Percentiles rank a stretch among this genome's conserved stretches.
phyloP scores from a whole-genome alignment of 2,888 invertebrate species.

The Plebejus melissa region DNA sequence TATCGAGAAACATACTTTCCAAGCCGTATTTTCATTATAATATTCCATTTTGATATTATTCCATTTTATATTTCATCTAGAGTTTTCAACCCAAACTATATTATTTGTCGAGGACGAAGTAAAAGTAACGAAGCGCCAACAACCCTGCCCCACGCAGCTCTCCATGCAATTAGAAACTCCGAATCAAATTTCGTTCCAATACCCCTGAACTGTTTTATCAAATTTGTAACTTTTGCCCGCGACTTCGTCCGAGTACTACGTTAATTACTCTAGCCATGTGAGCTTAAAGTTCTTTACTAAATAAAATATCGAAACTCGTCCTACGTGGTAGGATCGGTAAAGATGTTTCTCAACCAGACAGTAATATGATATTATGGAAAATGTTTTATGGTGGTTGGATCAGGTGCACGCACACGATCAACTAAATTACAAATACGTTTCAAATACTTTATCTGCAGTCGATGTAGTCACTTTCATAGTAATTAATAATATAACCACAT shows the following conservation, averaged over 20 bases:
- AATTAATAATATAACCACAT: no score
- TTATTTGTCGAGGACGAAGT: background rate
- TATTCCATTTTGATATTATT: background rate
- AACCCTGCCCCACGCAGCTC: conserved; percentile 35
- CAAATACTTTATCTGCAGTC: no score
- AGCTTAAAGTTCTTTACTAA: conserved; percentile 4
- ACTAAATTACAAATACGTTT: no score
- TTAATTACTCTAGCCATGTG: background rate
- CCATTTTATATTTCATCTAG: background rate
- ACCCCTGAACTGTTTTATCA: conserved; percentile 22
- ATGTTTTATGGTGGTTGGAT: no score
- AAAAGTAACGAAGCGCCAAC: background rate
- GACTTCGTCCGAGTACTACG: conserved; percentile 2
- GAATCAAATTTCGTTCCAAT: conserved; percentile 44
- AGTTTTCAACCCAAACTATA: background rate
- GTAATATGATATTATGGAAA: no score
- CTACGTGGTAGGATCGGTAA: background rate
- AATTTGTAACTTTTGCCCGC: conserved; percentile 13
- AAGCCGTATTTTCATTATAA: background rate
- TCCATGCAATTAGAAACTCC: conserved; percentile 49
- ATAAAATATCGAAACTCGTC: background rate
- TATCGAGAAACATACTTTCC: no score
- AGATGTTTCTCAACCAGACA: background rate
- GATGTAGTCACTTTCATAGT: no score
- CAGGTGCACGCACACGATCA: no score